Percentiles rank a stretch among this genome's conserved stretches.
Conservation (phyloP, 1,140 invertebrate species). For the Calephelis virginiensis region DNA sequence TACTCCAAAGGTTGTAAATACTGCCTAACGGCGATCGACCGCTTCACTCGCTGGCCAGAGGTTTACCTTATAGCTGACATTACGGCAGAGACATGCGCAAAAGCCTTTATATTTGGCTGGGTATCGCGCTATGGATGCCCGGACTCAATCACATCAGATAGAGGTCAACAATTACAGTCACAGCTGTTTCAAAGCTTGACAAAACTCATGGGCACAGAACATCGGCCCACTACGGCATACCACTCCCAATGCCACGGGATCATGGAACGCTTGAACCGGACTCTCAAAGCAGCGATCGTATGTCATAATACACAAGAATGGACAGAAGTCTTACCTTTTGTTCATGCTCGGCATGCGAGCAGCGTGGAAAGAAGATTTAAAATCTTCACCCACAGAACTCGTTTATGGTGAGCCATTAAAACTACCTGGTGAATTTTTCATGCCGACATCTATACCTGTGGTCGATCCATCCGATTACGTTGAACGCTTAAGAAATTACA, state of each 20-base stretch:
- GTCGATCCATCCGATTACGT: conserved; percentile 3
- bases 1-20: conserved; percentile 19
- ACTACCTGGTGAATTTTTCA: conserved; percentile 51
- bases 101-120: conserved; percentile 22
- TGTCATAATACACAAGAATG: conserved; percentile 42
- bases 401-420: conserved; percentile 31
- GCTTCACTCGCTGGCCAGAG: conserved; percentile 26
- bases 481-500: neutral
- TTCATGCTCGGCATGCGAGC: conserved; percentile 61
- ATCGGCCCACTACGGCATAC: conserved; percentile 52
- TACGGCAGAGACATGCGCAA: conserved; percentile 23
- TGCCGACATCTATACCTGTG: neutral
- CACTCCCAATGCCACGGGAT: conserved; percentile 44
- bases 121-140: conserved; percentile 24
- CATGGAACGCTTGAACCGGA: conserved; percentile 62
- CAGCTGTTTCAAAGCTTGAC: conserved; percentile 22
- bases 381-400: conserved; percentile 40
- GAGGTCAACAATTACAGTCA: conserved; percentile 26
- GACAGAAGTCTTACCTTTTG: conserved; percentile 50
- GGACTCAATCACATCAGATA: conserved; percentile 21
- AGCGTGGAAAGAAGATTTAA: conserved; percentile 45
- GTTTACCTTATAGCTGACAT: conserved; percentile 20
- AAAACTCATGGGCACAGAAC: conserved; percentile 4
- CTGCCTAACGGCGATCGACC: conserved; percentile 27
- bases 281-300: conserved; percentile 56